These are phyloP conservation scores for Urocyon cinereoargenteus DNA, from an alignment of 2,797 vertebrate species.

Conservation along the genomic window DNA sequence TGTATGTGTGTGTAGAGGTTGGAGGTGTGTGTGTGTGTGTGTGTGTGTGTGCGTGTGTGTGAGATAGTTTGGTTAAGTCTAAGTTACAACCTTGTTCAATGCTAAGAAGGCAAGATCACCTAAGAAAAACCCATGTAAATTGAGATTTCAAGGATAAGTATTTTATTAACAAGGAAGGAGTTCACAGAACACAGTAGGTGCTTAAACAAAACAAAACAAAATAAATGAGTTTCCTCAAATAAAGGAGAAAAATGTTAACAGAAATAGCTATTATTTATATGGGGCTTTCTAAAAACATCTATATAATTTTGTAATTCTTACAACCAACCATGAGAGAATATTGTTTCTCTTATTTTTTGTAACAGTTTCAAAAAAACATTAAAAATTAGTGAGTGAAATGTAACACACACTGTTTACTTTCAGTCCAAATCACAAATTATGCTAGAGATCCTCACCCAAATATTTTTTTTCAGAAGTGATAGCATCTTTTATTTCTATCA, in stretches of 20 bases:
- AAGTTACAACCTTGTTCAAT: background rate
- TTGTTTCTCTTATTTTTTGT: conserved; percentile 24
- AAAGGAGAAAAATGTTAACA: conserved; percentile 9
- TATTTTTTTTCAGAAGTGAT: conserved; percentile 1
- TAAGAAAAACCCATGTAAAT: conserved; percentile 10
- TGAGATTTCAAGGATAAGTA: background rate
- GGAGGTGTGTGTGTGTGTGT: background rate
- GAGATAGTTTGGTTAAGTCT: background rate
- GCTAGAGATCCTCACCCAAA: background rate
- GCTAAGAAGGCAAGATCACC: background rate
- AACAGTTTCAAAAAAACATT: conserved; percentile 12
- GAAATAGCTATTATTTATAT: background rate
- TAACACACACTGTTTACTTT: background rate
- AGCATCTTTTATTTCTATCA: conserved; percentile 11
- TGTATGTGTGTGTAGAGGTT: background rate
- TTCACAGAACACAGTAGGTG: background rate
- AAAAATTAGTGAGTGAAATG: conserved; percentile 1
- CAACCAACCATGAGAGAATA: background rate
- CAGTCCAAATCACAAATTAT: conserved; percentile 14
- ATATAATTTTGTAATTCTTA: background rate
- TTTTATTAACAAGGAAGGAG: background rate
- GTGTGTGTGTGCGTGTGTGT: background rate
- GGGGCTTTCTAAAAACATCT: background rate
- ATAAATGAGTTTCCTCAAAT: background rate
- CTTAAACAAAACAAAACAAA: background rate